These are phyloP conservation scores for Drosophila mimica DNA, from an alignment of 2,888 invertebrate species.

Conservation along the genomic window DNA sequence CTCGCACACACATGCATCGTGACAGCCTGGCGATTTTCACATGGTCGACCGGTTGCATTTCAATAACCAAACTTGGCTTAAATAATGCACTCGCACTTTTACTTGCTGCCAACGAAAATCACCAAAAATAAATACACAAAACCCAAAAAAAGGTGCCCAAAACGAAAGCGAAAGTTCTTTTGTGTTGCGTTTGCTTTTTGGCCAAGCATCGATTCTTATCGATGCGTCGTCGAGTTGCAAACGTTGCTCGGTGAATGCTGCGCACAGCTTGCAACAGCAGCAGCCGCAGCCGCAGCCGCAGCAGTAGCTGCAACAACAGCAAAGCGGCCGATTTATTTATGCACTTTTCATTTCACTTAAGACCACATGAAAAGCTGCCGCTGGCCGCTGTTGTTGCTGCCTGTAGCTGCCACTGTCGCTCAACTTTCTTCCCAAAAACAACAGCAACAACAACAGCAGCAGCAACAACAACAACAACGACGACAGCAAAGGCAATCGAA, in stretches of 20 bases:
- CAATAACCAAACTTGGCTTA: constrained; percentile 76
- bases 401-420: constrained; percentile 38
- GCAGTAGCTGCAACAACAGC: neutral
- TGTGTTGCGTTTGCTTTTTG: constrained; percentile 57
- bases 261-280: neutral
- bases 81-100: constrained; percentile 77
- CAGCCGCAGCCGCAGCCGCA: neutral
- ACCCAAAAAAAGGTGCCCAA: constrained; percentile 29
- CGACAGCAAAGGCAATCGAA: constrained; percentile 32
- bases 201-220: constrained; percentile 70
- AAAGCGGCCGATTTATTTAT: constrained; percentile 75
- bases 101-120: constrained; percentile 52
- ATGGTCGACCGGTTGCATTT: constrained; percentile 75
- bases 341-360: constrained; percentile 80
- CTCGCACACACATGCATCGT: neutral
- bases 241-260: constrained; percentile 28
- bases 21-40: constrained; percentile 53
- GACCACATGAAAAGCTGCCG: constrained; percentile 72
- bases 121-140: constrained; percentile 31
- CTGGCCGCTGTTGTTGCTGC: constrained; percentile 9
- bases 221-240: constrained; percentile 19
- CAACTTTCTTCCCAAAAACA: constrained; percentile 64
- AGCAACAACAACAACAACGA: constrained; percentile 6
- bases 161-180: constrained; percentile 79
- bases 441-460: neutral